Base-by-base conservation (phyloP, 2,797 vertebrate species). In the Falco berigora region DNA sequence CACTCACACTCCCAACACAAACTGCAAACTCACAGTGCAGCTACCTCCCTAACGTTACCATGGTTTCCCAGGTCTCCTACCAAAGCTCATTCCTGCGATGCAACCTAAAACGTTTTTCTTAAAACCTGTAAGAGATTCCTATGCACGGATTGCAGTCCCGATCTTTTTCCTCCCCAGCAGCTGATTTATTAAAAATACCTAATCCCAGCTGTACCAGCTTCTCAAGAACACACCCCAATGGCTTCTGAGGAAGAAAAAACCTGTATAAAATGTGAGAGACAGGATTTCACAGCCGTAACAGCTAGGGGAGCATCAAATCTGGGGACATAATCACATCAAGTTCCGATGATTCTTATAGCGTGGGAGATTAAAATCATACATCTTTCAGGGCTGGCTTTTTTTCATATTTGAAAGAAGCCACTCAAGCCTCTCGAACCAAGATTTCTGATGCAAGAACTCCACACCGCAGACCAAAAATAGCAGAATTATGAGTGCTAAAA, bases 381-480 rank as follows among this genome's bases (percentile, higher is more conserved):
- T 83, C 63, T 89, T 82, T 53, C 49, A 36, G 32, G 42, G 17
- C 9, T 44, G 17, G 42, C 27, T 66, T 62, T n/a, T 63, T 67
- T 75, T 80, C 87, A 86, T 79, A 59, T 95, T 96, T 90, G 92
- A 94, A 95, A 96, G 58, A 91, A 97, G 93, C 81, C 87, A 94
- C 88, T 95, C 92, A 88, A 95, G 72, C 64, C 83, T 86, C 86
- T 96, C 88, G 90, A 80, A 82, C 66, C 53, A 69, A 94, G 79
- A 76, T 90, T 95, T 75, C 72, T 75, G 55, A 94, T 90, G 94
- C 87, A 96, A 97, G 80, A 94, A 74, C 74, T 30, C 61, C 79
- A 62, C 73, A 88, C 90, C 28, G 1, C 72, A 95, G 67, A 94
- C 87, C 96, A 56, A 91, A 96, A 96, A 96, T 77, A 97, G 97